Conservation (phyloP, 2,797 vertebrate genomes). For the Enteromius radiatus region DNA sequence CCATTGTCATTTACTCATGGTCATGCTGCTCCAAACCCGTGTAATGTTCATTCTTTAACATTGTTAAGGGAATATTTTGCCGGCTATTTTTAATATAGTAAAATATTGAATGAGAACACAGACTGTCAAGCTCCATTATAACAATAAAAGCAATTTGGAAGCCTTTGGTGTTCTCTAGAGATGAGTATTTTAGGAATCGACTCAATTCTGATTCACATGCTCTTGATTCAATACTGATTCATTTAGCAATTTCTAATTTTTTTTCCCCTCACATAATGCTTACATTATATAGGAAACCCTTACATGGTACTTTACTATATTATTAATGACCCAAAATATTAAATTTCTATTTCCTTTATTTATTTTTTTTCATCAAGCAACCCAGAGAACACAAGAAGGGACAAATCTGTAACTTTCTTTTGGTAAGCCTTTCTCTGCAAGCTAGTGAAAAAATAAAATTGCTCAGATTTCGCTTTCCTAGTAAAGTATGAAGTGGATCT, state of each 20-base stretch:
- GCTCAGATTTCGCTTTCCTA: too few relatives aligned
- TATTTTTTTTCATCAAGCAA: too few relatives aligned
- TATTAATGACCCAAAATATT: not conserved
- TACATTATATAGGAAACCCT: not conserved
- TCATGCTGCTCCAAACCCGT: not conserved
- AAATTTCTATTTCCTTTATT: not conserved
- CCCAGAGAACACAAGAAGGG: too few relatives aligned
- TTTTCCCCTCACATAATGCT: not conserved
- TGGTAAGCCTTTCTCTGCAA: too few relatives aligned
- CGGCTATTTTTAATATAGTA: not conserved
- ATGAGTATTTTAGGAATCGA: not conserved
- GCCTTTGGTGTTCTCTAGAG: not conserved
- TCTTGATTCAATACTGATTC: not conserved
- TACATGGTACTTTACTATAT: not conserved
- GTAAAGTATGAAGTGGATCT: too few relatives aligned
- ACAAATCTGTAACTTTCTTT: too few relatives aligned
- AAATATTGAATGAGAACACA: not conserved
- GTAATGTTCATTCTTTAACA: not conserved
- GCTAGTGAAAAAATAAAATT: too few relatives aligned
- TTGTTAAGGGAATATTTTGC: not conserved
- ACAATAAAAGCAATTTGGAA: not conserved
- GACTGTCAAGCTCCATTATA: not conserved
- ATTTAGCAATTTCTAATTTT: too few relatives aligned
- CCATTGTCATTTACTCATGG: not conserved
- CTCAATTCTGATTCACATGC: not conserved